Percentiles rank a stretch among this genome's conserved stretches.
Conservation (phyloP, 2,113 vertebrate species). For the Phoenicopterus ruber region DNA sequence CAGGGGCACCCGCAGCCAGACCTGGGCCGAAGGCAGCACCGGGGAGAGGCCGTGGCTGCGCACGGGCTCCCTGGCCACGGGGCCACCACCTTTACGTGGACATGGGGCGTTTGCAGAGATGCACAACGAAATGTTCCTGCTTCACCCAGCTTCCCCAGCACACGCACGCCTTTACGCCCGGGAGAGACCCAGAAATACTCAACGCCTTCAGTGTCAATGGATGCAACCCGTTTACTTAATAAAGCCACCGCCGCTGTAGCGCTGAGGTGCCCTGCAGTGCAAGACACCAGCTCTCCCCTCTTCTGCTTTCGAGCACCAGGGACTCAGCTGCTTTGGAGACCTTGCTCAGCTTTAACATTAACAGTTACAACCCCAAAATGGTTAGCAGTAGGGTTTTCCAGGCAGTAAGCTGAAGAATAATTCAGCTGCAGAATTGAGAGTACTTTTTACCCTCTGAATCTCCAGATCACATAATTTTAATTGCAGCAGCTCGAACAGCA, state of each 20-base stretch:
- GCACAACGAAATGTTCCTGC: not conserved
- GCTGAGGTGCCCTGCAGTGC: no score
- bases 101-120: not conserved
- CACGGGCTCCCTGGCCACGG: not conserved
- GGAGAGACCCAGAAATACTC: not conserved
- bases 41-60: fast-evolving
- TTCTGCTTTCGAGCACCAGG: not conserved
- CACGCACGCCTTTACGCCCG: fast-evolving
- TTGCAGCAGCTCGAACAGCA: not conserved
- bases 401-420: not conserved
- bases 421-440: not conserved
- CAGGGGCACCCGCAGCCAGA: not conserved
- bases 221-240: no score
- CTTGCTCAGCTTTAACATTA: not conserved
- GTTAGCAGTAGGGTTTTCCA: not conserved
- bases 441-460: not conserved
- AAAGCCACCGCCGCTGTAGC: not conserved
- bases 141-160: not conserved
- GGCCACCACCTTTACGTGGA: not conserved
- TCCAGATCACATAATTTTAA: not conserved
- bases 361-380: not conserved
- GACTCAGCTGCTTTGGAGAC: not conserved
- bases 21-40: not conserved
- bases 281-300: not conserved
- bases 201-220: fast-evolving